A percentile compares a stretch with the other conserved stretches of the same genome.
Conservation (phyloP, 2,888 invertebrate genomes). For the Cybosia mesomella region DNA sequence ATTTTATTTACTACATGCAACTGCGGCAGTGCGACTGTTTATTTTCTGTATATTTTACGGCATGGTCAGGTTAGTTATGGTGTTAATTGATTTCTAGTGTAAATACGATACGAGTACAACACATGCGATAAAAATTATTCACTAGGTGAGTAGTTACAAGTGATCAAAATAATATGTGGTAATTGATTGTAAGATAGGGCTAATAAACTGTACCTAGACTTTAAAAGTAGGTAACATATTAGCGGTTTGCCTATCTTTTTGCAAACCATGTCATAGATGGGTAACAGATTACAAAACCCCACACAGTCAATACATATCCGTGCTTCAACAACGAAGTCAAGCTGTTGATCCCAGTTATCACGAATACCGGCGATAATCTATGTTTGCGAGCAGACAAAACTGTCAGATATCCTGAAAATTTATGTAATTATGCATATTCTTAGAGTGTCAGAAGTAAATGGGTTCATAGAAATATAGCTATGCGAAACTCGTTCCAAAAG, state of each 20-base stretch:
- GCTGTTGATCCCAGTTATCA: not conserved
- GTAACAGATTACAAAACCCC: not conserved
- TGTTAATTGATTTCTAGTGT: conserved; percentile 15
- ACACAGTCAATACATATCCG: not conserved
- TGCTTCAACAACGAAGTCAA: not conserved
- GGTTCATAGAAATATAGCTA: not conserved
- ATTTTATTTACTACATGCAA: conserved; percentile 27
- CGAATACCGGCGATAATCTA: not conserved
- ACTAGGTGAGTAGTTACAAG: not conserved
- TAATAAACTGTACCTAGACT: too few species aligned
- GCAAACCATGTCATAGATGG: not conserved
- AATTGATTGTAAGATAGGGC: too few species aligned
- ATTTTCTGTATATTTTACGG: conserved; percentile 21
- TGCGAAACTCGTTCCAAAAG: not conserved
- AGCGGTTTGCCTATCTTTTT: not conserved
- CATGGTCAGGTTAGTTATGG: conserved; percentile 16
- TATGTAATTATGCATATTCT: not conserved
- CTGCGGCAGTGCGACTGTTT: conserved; percentile 24
- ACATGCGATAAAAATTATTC: not conserved
- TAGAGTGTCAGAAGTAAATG: not conserved
- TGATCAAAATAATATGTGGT: not conserved
- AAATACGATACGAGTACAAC: conserved; percentile 7
- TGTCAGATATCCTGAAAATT: not conserved
- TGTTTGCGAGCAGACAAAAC: not conserved
- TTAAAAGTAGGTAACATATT: too few species aligned